Evolutionary conservation across 2,797 vertebrate species (phyloP).

Genomic region (Amblyraja radiata): DNA sequence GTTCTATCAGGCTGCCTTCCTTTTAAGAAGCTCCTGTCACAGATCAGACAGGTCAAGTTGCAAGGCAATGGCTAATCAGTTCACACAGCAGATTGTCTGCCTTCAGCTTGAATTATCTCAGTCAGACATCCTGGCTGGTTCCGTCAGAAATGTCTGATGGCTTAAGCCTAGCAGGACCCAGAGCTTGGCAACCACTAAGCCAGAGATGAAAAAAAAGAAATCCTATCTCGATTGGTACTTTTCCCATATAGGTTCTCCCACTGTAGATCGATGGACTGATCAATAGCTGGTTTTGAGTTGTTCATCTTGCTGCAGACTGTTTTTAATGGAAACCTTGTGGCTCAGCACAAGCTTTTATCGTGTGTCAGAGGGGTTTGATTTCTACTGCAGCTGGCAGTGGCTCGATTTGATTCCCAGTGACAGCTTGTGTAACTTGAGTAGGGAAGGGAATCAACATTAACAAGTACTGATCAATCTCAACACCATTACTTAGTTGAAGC

Average conservation of each 20-base stretch:
- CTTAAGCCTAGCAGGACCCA: constrained; percentile 53
- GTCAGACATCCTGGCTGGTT: constrained; percentile 67
- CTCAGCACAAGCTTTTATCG: constrained; percentile 58
- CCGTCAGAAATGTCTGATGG: constrained; percentile 56
- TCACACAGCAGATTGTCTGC: constrained; percentile 53
- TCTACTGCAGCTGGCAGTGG: constrained; percentile 52
- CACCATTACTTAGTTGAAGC: neutral
- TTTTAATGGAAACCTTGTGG: constrained; percentile 61
- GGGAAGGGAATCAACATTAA: constrained; percentile 52
- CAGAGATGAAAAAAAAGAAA: constrained; percentile 59
- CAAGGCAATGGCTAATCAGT: constrained; percentile 55
- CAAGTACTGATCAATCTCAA: constrained; percentile 54
- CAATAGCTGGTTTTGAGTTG: constrained; percentile 70
- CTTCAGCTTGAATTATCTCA: constrained; percentile 64
- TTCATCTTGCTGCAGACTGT: constrained; percentile 59
- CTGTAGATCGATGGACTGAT: constrained; percentile 66
- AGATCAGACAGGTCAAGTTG: constrained; percentile 51
- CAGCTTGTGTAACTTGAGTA: constrained; percentile 57
- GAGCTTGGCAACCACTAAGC: constrained; percentile 54
- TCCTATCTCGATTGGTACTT: constrained; percentile 63
- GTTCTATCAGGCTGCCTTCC: constrained; percentile 39
- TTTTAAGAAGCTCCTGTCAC: constrained; percentile 51
- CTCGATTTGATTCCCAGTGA: constrained; percentile 59
- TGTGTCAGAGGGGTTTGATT: constrained; percentile 57
- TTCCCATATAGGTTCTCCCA: constrained; percentile 58